phyloP scores from a whole-genome alignment of 2,888 invertebrate species.

The Drosophila histrio region DNA sequence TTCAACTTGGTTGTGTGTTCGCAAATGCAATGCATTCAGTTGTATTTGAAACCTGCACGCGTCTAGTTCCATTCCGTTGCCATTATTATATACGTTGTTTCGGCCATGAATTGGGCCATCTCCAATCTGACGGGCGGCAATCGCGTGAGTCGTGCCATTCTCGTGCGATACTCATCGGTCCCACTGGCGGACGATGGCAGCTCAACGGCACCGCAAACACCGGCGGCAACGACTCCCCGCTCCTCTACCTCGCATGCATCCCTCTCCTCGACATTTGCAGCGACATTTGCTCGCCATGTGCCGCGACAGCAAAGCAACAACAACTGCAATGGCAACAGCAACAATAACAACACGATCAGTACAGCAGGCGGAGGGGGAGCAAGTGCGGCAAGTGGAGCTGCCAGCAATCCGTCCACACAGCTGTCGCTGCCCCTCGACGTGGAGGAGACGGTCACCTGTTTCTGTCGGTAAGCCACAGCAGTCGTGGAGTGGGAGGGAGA shows the following conservation, averaged over 20 bases:
- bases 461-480: conserved; percentile 89
- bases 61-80: conserved; percentile 36
- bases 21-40: conserved; percentile 50
- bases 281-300: conserved; percentile 75
- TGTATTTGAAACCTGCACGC: conserved; percentile 52
- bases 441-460: conserved; percentile 90
- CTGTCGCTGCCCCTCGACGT: conserved; percentile 88
- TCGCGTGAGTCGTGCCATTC: conserved; percentile 83
- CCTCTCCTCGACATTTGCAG: conserved; percentile 74
- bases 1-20: conserved; percentile 5
- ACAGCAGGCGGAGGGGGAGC: conserved; percentile 8
- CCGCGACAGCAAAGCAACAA: conserved; percentile 47
- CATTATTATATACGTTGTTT: conserved; percentile 1
- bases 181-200: conserved; percentile 77
- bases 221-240: conserved; percentile 64
- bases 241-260: conserved; percentile 60
- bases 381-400: conserved; percentile 13
- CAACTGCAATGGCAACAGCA: conserved; percentile 38
- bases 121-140: conserved; percentile 84
- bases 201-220: conserved; percentile 71
- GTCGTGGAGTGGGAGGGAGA: not conserved
- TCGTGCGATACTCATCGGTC: conserved; percentile 83
- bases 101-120: conserved; percentile 83
- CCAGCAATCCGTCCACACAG: conserved; percentile 41
- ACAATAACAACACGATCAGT: conserved; percentile 28